Percentiles rank a stretch among this genome's conserved stretches.
Evolutionary conservation across 1,140 invertebrate genomes (phyloP).

Genomic region (Temnothorax nylanderi): DNA sequence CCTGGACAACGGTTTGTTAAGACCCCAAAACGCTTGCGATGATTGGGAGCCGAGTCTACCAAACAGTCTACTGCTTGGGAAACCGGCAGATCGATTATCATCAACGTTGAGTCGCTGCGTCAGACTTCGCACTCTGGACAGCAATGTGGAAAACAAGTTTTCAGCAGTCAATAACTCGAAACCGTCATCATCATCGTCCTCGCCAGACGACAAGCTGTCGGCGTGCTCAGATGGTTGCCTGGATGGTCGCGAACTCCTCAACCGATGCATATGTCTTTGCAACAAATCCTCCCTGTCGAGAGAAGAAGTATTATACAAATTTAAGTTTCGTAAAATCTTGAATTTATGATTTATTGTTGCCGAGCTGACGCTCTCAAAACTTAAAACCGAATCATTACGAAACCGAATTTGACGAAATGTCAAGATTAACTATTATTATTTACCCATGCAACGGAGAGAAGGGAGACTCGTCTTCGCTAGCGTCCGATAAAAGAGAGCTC

Average conservation of each 20-base stretch:
- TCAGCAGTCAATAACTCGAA: slow-evolving; percentile 96
- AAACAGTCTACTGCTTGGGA: slow-evolving; percentile 86
- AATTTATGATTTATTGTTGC: not conserved
- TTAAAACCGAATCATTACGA: not conserved
- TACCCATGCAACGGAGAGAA: slow-evolving; percentile 86
- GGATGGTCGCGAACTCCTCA: slow-evolving; percentile 91
- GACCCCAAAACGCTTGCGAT: slow-evolving; percentile 80
- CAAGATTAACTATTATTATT: not conserved
- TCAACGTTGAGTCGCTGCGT: slow-evolving; percentile 94
- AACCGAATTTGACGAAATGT: slow-evolving; percentile 17
- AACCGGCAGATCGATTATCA: slow-evolving; percentile 87
- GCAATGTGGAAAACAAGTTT: slow-evolving; percentile 94
- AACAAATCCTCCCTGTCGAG: slow-evolving; percentile 81
- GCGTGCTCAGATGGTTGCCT: slow-evolving; percentile 89
- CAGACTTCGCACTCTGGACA: slow-evolving; percentile 93
- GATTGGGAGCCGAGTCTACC: slow-evolving; percentile 81
- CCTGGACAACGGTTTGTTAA: slow-evolving; percentile 82
- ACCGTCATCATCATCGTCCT: slow-evolving; percentile 95
- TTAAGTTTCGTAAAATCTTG: not conserved
- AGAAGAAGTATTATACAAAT: slow-evolving; percentile 22
- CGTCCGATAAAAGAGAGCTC: slow-evolving; percentile 85
- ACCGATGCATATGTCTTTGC: slow-evolving; percentile 89
- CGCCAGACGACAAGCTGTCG: slow-evolving; percentile 94
- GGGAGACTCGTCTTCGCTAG: slow-evolving; percentile 90
- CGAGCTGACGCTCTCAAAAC: not conserved